Conservation (phyloP, 2,113 vertebrate species). For the Thomomys bottae region DNA sequence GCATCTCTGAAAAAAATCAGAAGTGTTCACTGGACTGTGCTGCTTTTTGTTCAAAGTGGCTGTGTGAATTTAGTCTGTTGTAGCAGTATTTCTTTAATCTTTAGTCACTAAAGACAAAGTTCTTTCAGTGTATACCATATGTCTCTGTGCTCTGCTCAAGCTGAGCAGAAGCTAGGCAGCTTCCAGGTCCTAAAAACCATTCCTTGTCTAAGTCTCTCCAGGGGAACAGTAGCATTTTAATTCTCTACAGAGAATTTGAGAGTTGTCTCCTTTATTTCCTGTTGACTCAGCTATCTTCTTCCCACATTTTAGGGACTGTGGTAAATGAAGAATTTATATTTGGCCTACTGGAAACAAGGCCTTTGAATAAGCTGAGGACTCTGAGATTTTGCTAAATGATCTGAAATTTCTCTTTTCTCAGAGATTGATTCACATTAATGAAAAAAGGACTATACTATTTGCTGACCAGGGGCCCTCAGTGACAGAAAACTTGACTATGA, state of each 20-base stretch:
- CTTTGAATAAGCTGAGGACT: constrained; percentile 62
- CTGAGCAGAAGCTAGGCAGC: background rate
- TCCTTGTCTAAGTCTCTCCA: constrained; percentile 44
- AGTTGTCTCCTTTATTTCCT: constrained; percentile 77
- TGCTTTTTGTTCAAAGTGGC: constrained; percentile 7
- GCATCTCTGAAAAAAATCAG: background rate
- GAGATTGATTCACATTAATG: background rate
- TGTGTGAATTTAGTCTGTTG: background rate
- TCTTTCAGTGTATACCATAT: background rate
- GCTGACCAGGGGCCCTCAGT: background rate
- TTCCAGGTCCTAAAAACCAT: constrained; percentile 19
- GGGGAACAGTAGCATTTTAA: constrained; percentile 61
- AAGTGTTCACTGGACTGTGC: background rate
- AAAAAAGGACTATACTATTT: constrained; percentile 25
- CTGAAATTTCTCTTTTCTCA: constrained; percentile 50
- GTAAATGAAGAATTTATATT: constrained; percentile 78
- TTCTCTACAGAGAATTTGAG: constrained; percentile 60
- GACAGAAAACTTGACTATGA: constrained; percentile 15
- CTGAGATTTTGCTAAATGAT: constrained; percentile 46
- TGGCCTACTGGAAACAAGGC: constrained; percentile 68
- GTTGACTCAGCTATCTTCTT: constrained; percentile 82
- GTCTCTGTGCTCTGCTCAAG: background rate
- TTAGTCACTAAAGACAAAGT: background rate
- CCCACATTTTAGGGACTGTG: constrained; percentile 80
- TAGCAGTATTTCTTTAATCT: background rate